These are phyloP conservation scores for Anastrepha obliqua DNA, from an alignment of 1,140 invertebrate species.

Conservation along the genomic window DNA sequence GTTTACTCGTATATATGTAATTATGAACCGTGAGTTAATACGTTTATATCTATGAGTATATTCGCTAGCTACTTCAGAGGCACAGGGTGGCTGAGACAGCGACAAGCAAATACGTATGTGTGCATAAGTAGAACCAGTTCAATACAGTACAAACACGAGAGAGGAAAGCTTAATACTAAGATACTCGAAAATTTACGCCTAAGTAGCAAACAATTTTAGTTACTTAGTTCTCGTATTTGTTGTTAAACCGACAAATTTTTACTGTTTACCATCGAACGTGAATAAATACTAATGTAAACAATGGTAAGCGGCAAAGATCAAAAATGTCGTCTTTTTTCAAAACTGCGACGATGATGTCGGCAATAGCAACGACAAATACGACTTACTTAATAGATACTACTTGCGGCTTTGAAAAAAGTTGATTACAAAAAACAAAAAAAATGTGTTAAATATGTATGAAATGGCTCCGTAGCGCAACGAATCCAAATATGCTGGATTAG, in stretches of 20 bases:
- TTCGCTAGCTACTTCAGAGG: not conserved
- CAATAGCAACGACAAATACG: not conserved
- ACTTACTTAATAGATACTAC: constrained; percentile 4
- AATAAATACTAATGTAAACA: constrained; percentile 42
- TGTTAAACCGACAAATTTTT: constrained; percentile 46
- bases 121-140: not conserved
- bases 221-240: constrained; percentile 32
- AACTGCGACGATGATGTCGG: not conserved
- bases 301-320: constrained; percentile 47
- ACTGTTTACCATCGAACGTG: constrained; percentile 45
- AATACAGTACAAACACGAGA: not conserved
- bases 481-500: not conserved
- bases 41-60: not conserved
- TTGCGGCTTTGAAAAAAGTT: constrained; percentile 13
- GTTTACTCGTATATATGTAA: too few species aligned
- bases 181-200: not conserved
- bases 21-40: too few species aligned
- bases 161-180: not conserved
- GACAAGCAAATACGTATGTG: not conserved
- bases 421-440: not conserved
- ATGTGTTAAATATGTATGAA: constrained; percentile 39
- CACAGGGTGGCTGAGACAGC: not conserved
- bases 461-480: constrained; percentile 21
- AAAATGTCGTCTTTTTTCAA: not conserved
- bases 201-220: not conserved